Evolutionary conservation across 1,140 invertebrate genomes (phyloP).

Genomic region (Zaprionus africanus): DNA sequence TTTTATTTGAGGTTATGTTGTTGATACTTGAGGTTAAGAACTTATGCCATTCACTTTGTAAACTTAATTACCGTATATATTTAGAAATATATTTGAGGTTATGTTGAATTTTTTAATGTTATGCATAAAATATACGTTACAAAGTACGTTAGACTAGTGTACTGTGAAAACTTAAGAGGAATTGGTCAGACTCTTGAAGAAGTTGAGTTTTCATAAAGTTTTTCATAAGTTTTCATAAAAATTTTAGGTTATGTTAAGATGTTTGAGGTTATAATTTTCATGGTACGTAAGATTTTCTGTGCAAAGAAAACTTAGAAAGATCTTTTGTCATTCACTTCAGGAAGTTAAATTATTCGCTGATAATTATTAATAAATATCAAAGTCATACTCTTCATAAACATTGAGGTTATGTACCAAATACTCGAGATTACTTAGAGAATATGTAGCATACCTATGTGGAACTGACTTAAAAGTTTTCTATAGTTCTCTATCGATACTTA

Average conservation of each 20-base stretch:
- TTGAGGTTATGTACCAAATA: neutral
- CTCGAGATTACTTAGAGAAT: neutral
- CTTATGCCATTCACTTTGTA: neutral
- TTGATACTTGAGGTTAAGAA: no score
- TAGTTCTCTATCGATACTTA: neutral
- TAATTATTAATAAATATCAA: neutral
- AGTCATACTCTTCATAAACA: no score
- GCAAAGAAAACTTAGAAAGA: no score
- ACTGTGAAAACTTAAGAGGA: neutral
- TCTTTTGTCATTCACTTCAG: no score
- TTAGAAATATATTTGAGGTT: neutral
- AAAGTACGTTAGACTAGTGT: neutral
- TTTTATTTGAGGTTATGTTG: no score
- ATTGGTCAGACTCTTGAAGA: neutral
- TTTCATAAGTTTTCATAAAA: neutral
- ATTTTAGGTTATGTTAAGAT: neutral
- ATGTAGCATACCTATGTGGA: neutral
- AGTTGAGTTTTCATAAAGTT: neutral
- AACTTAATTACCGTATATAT: neutral
- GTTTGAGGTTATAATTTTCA: neutral
- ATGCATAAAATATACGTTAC: neutral
- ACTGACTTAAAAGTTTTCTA: neutral
- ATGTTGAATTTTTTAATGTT: neutral
- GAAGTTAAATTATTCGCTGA: no score
- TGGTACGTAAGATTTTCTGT: no score